Evolutionary conservation across 2,888 invertebrate species (phyloP), one percentile per base, ranked within the genome.

Genomic region (Pseudococcus longispinus): DNA sequence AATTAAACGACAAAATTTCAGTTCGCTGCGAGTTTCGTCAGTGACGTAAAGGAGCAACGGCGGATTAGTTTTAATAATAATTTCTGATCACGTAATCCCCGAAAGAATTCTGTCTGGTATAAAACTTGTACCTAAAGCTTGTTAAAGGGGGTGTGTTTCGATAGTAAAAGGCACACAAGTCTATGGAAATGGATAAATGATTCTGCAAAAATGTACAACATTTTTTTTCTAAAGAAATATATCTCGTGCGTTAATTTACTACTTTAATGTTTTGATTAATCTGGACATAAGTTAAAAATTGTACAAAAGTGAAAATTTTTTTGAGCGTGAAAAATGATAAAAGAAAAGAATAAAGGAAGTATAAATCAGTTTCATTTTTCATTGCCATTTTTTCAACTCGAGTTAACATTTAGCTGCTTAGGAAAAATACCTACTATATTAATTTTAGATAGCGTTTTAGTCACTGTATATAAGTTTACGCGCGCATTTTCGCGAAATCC

Each of bases 11-110:
- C 26, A 80, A 29, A 29, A 80, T 80, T 80, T 42, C 20, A 42
- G 8, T 42, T 20, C 77, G 37, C 13, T 11, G 37, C 11, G 20
- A 11, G 11, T 80, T 80, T 80, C 77, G 42, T 42, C 42, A 42
- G 42, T 42, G 42, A 42, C 37, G n/a, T 13, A 20, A 80, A 80
- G 42, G 20, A 80, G 42, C 37, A 37, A 4, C 37, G 37, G 9
- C n/a, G 42, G 20, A 80, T 80, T 80, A 80, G 77, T 42, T n/a
- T n/a, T 9, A 80, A 80, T 80, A 80, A 80, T 80, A 42, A 80
- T 80, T 80, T 80, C 77, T 80, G 77, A 80, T 80, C 77, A 80
- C 77, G 77, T 80, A 80, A 80, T 80, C 23, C 42, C 13, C 77
- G 42, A 29, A 42, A 80, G 42, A 80, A 80, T 80, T 80, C 9